Evolutionary conservation across 2,797 vertebrate genomes (phyloP), one percentile per base, ranked within the genome.

Genomic region (Semaprochilodus insignis): DNA sequence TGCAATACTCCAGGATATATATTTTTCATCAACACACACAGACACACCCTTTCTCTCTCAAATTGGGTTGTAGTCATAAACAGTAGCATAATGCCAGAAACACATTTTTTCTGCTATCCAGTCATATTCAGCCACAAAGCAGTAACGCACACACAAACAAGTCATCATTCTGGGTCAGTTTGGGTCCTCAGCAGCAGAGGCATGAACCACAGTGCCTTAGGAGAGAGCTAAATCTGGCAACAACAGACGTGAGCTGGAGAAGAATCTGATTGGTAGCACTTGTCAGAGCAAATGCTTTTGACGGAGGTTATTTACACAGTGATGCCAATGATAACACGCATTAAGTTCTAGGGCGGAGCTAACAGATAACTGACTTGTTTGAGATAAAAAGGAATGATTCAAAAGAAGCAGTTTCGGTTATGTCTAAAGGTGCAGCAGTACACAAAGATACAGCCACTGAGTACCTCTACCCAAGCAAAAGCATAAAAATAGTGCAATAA

Each of bases 291-390:
- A 62, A 16, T 60, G 52, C 65, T 81, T 55, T 65, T 72, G 82
- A 82, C 74, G 51, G 54, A 76, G 54, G 40, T 60, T 79, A 77
- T 86, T 86, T 84, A 83, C 77, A 77, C 74, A 77, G 65, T 15
- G 62, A 79, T 83, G 70, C 36, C 52, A 71, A 55, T 74, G 74
- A 86, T 78, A 84, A 78, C 21, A 36, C 19, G 34, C 44, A 15
- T 23, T 23, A 55, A 59, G 70, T 36, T 48, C 2, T 13, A 48
- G 40, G 40, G 40, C 40, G 40, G 8, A 40, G 40, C 40, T 8
- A 40, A 40, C 40, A 40, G 40, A 6, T 40, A 40, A 40, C 2
- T 8, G 40, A 40, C 40, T 8, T 40, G 40, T 40, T 8, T 40
- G 40, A 40, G 44, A 48, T 48, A 48, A 48, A 48, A 48, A 2